phyloP scores from a whole-genome alignment of 2,113 vertebrate genomes.

The Lipophrys pholis region DNA sequence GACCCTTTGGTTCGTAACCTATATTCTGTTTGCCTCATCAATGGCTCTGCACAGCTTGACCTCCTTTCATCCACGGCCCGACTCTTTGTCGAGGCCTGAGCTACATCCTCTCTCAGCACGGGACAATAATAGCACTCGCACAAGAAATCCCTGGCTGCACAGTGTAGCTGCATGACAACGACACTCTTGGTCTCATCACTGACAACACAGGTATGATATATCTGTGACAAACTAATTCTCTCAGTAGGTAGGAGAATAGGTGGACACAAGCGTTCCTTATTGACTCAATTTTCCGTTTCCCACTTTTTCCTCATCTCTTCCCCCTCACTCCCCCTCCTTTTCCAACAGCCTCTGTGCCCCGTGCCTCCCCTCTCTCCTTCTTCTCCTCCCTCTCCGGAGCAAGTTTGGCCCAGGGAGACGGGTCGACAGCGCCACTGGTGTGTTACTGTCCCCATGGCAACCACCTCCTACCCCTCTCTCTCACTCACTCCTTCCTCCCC shows the following conservation, averaged over 20 bases:
- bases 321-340: constrained; percentile 34
- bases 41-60: constrained; percentile 28
- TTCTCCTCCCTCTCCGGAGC: constrained; percentile 63
- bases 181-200: neutral
- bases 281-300: constrained; percentile 31
- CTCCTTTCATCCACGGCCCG: constrained; percentile 50
- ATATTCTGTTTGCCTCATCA: constrained; percentile 35
- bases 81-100: constrained; percentile 49
- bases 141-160: constrained; percentile 7
- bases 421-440: constrained; percentile 86
- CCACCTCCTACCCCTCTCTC: constrained; percentile 68
- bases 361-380: constrained; percentile 56
- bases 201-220: constrained; percentile 33
- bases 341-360: constrained; percentile 37
- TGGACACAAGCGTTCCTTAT: constrained; percentile 13
- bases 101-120: constrained; percentile 41
- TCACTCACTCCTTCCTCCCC: constrained; percentile 23
- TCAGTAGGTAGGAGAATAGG: constrained; percentile 4
- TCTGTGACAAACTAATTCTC: neutral
- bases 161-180: constrained; percentile 19
- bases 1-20: constrained; percentile 39
- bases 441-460: constrained; percentile 88
- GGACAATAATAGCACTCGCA: constrained; percentile 54
- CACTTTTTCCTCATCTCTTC: constrained; percentile 9
- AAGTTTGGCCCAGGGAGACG: constrained; percentile 85